Evolutionary conservation across 2,113 vertebrate genomes (phyloP).

Genomic region (Mesitornis unicolor): DNA sequence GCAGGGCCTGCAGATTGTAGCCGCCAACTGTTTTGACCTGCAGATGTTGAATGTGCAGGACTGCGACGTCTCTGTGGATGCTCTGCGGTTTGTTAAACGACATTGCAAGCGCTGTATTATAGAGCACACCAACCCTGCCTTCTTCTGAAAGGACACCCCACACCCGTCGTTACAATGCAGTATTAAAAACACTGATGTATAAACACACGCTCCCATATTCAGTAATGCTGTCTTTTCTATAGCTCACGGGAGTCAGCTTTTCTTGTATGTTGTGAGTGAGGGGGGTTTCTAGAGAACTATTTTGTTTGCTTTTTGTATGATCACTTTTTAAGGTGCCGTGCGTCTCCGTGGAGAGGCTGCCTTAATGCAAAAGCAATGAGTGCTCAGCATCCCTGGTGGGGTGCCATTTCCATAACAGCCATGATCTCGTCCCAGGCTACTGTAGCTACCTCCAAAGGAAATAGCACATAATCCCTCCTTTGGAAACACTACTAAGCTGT

Average conservation of each 20-base stretch:
- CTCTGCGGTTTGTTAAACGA: slow-evolving; percentile 88
- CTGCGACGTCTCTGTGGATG: slow-evolving; percentile 93
- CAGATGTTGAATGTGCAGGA: slow-evolving; percentile 97
- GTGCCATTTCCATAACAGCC: neutral
- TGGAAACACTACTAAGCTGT: slow-evolving; percentile 2
- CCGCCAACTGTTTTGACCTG: slow-evolving; percentile 93
- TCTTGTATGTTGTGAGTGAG: slow-evolving; percentile 11
- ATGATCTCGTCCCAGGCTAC: neutral
- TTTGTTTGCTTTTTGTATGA: neutral
- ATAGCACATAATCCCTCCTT: slow-evolving; percentile 10
- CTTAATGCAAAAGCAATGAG: slow-evolving; percentile 34
- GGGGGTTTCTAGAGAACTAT: neutral
- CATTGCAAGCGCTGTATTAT: slow-evolving; percentile 95
- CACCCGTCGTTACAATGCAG: neutral
- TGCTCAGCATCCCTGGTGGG: neutral
- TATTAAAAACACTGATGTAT: slow-evolving; percentile 44
- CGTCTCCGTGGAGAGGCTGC: neutral
- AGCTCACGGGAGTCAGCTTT: slow-evolving; percentile 40
- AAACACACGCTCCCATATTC: slow-evolving; percentile 7
- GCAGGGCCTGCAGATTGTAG: slow-evolving; percentile 89
- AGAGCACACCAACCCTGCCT: slow-evolving; percentile 96
- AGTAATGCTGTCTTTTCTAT: slow-evolving; percentile 47
- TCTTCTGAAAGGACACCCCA: slow-evolving; percentile 82
- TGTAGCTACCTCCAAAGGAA: slow-evolving; percentile 51
- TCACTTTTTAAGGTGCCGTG: neutral